Percentiles rank a stretch among this genome's conserved stretches.
Conservation (phyloP, 2,797 vertebrate genomes). For the Pitangus sulphuratus region DNA sequence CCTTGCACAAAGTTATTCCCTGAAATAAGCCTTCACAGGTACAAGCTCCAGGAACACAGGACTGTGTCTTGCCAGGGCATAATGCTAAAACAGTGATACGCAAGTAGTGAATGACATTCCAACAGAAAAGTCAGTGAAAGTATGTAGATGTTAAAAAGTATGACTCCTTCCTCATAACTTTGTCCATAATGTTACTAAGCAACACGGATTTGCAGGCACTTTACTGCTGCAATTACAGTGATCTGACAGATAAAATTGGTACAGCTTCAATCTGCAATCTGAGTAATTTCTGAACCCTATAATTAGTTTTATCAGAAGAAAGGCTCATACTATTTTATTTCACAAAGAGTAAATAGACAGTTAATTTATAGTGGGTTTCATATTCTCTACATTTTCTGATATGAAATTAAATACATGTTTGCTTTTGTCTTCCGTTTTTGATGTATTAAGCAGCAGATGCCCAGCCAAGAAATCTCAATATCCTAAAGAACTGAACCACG, state of each 20-base stretch:
- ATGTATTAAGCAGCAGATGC: not conserved
- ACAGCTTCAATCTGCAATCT: constrained; percentile 2
- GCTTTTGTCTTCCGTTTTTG: not conserved
- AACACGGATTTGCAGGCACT: not conserved
- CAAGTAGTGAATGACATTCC: not conserved
- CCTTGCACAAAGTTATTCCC: not conserved
- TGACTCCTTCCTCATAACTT: not conserved
- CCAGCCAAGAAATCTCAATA: not conserved
- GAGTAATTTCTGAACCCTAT: constrained; percentile 27
- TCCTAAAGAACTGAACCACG: not conserved
- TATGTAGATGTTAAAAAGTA: not conserved
- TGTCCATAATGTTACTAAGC: constrained; percentile 1
- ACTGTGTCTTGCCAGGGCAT: not conserved
- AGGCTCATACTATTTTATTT: not conserved
- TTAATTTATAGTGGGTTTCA: not conserved
- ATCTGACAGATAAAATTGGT: not conserved
- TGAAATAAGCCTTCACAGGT: not conserved
- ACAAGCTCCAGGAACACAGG: not conserved
- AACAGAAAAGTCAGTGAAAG: not conserved
- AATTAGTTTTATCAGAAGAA: constrained; percentile 25
- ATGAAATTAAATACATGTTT: not conserved
- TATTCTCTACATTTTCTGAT: not conserved
- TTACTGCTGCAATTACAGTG: not conserved
- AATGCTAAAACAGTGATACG: not conserved
- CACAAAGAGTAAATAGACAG: not conserved